Conservation (phyloP, 2,888 invertebrate species). For the Allacma fusca region DNA sequence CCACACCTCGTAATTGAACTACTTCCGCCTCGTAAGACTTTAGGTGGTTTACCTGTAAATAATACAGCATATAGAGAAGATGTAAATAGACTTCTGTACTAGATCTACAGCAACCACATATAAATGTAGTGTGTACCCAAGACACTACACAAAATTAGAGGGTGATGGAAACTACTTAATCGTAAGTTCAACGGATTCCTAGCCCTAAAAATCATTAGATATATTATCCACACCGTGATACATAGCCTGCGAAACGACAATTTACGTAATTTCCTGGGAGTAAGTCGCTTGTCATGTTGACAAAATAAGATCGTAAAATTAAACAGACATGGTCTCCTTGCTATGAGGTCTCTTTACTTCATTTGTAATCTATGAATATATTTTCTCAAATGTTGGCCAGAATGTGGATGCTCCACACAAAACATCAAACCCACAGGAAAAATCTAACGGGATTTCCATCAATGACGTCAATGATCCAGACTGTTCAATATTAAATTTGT, state of each 20-base stretch:
- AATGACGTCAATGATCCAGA: not conserved
- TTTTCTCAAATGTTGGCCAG: no score
- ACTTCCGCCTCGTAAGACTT: slow-evolving; percentile 70
- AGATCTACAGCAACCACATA: no score
- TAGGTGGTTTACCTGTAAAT: slow-evolving; percentile 66
- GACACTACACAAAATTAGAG: no score
- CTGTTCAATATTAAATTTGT: no score
- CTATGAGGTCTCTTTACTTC: no score
- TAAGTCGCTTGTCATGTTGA: not conserved
- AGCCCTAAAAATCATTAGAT: no score
- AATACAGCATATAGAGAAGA: not conserved
- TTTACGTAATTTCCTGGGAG: not conserved
- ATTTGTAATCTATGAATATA: no score
- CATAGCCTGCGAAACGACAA: not conserved
- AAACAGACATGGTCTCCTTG: not conserved
- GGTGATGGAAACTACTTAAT: no score
- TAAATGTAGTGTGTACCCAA: no score
- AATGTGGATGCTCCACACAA: not conserved
- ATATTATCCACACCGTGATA: not conserved
- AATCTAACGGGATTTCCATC: not conserved
- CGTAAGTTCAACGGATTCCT: no score
- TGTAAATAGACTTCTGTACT: not conserved
- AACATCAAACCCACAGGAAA: slow-evolving; percentile 2
- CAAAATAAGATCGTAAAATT: not conserved
- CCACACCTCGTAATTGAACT: slow-evolving; percentile 69